These are phyloP conservation scores for Mastomys natalensis DNA, from an alignment of 2,113 vertebrate species.

Conservation along the genomic window DNA sequence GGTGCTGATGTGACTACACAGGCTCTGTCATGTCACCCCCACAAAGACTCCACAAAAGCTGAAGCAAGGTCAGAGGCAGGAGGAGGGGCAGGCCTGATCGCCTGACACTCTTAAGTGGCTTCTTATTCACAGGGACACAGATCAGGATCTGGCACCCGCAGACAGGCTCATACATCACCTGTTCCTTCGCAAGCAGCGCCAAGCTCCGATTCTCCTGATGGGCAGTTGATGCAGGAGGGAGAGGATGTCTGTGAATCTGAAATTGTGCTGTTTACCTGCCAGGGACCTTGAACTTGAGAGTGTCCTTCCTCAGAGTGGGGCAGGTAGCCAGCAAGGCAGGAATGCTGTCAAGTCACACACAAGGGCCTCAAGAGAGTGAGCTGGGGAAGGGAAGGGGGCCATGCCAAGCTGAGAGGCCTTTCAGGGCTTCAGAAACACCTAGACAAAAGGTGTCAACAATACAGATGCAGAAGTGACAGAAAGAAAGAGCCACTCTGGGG, in stretches of 20 bases:
- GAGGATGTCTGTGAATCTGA: constrained; percentile 73
- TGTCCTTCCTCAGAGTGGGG: constrained; percentile 61
- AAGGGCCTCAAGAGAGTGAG: constrained; percentile 85
- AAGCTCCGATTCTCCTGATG: constrained; percentile 70
- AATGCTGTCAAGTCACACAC: constrained; percentile 83
- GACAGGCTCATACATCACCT: background rate
- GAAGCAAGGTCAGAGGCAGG: background rate
- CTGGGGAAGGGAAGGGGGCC: constrained; percentile 81
- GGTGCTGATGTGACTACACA: background rate
- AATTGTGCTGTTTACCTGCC: constrained; percentile 76
- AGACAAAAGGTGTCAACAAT: constrained; percentile 88
- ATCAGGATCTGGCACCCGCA: background rate
- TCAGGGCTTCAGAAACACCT: constrained; percentile 85
- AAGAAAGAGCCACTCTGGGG: constrained; percentile 68
- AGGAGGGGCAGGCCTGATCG: background rate
- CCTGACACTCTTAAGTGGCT: background rate
- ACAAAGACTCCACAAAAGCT: background rate
- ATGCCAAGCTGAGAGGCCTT: constrained; percentile 90
- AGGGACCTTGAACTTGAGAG: constrained; percentile 79
- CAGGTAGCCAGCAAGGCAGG: constrained; percentile 81
- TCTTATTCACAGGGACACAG: background rate
- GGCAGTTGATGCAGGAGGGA: constrained; percentile 64
- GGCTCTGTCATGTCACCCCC: background rate
- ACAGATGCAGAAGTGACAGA: constrained; percentile 82
- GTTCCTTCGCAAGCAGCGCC: constrained; percentile 59